Percentiles rank a stretch among this genome's conserved stretches.
Conservation (phyloP, 2,888 invertebrate species). For the Dicranocentrus wangi region DNA sequence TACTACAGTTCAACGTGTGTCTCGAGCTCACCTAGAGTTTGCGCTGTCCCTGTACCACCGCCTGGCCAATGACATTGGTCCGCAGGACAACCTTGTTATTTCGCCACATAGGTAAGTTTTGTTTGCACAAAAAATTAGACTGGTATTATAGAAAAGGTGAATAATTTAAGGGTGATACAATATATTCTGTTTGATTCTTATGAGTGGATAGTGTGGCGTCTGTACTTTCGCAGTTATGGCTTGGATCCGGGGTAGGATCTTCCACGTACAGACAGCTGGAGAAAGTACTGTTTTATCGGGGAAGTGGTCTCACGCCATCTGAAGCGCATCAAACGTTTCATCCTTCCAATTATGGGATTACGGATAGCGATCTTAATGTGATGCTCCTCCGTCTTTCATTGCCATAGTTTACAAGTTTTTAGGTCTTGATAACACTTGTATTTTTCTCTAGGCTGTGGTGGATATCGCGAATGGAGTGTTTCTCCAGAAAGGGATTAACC, state of each 20-base stretch:
- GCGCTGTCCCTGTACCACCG: conserved; percentile 73
- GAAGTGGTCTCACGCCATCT: conserved; percentile 71
- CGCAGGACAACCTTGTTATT: conserved; percentile 72
- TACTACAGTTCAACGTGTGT: conserved; percentile 53
- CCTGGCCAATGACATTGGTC: conserved; percentile 70
- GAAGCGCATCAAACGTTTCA: conserved; percentile 72
- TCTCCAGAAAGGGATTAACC: conserved; percentile 70
- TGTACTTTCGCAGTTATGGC: conserved; percentile 73
- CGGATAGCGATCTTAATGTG: conserved; percentile 43
- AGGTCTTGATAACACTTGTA: conserved; percentile 17
- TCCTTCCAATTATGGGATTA: conserved; percentile 59
- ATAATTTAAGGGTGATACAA: conserved; percentile 8
- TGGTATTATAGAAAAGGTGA: background rate
- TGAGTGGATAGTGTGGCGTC: conserved; percentile 72
- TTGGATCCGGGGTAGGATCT: conserved; percentile 73
- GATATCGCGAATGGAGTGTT: conserved; percentile 71
- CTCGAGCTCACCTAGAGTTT: conserved; percentile 74
- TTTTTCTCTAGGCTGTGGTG: conserved; percentile 68
- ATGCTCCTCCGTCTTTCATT: too few species aligned
- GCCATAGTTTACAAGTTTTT: conserved; percentile 16
- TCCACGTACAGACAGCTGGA: conserved; percentile 73
- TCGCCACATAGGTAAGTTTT: conserved; percentile 71
- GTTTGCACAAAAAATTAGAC: background rate
- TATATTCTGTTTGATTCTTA: conserved; percentile 20
- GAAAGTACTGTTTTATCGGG: conserved; percentile 73